Base-by-base conservation (phyloP, 2,113 vertebrate genomes). In the Siniperca knerii region DNA sequence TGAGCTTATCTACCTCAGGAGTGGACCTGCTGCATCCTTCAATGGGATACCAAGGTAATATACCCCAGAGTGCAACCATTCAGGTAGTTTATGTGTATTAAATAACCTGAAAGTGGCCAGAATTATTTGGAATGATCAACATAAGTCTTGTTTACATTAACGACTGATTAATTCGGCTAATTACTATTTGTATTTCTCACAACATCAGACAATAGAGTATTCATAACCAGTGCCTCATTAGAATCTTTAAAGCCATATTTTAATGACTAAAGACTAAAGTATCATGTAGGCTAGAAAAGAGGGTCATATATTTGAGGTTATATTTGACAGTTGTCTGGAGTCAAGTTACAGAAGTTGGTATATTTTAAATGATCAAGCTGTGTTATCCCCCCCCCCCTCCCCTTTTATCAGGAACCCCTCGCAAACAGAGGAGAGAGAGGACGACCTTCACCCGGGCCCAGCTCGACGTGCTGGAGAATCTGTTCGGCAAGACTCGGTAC, bases 1-100 rank as follows among this genome's bases (percentile, higher is more conserved):
- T 99, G 94, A 98, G 98, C 85, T 96, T 99, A 95, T 98, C 97
- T 91, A 97, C 98, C 90, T 98, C 98, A 74, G 98, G 98, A 75
- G 97, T 99, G 98, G 98, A 99, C 92, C 93, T 99, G 82, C 96
- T 99, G 79, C 98, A 99, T 42, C 98, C 98, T 2, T 99, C 98
- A n/a, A 97, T 99, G 91, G 98, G 98, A 92, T 99, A 99, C 88
- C 98, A 98, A 89, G 98, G 98, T 99, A 96, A 97, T 94, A 64
- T 1, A 77, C 13, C 37, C 1, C 16, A 48, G 1, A 2, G 7
- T 55, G 44, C 60, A 33, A 10, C 8, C 4, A 0, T 15, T 37
- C 8, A 50, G 13, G 8, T 40, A 20, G 9, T 54, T 25, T 21
- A 23, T 37, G 55, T 13, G 8, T 37, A 13, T 57, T 58, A 25